Evolutionary conservation across 2,888 invertebrate genomes (phyloP).

Genomic region (Cynaeus angustus): DNA sequence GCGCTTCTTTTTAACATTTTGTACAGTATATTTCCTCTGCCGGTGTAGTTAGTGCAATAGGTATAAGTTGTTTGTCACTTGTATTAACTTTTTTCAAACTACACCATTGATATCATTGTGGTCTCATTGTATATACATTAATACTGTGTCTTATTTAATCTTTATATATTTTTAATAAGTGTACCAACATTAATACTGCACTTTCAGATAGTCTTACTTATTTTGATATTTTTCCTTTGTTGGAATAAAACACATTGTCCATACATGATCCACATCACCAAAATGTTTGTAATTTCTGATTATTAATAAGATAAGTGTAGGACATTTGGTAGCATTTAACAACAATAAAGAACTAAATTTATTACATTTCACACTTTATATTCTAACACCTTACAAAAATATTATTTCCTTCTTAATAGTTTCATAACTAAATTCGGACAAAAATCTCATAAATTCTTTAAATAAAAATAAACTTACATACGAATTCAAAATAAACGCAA

Average conservation of each 20-base stretch:
- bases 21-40: slow-evolving; percentile 49
- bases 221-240: slow-evolving; percentile 54
- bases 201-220: slow-evolving; percentile 30
- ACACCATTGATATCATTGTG: slow-evolving; percentile 49
- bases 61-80: slow-evolving; percentile 49
- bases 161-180: slow-evolving; percentile 55
- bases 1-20: slow-evolving; percentile 37
- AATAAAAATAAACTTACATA: no score
- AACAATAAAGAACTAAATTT: slow-evolving; percentile 63
- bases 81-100: slow-evolving; percentile 50
- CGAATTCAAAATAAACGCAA: no score
- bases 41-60: slow-evolving; percentile 58
- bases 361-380: slow-evolving; percentile 35
- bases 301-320: slow-evolving; percentile 64
- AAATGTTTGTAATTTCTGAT: slow-evolving; percentile 62
- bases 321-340: slow-evolving; percentile 65
- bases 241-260: slow-evolving; percentile 55
- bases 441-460: no score
- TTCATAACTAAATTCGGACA: no score
- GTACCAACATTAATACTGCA: slow-evolving; percentile 33
- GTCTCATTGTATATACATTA: slow-evolving; percentile 54
- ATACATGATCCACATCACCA: slow-evolving; percentile 50
- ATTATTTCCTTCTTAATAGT: no score
- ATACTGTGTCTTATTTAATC: slow-evolving; percentile 56
- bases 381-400: no score